Base-by-base conservation (phyloP, 2,888 invertebrate genomes). In the Dolichopus griseipennis region DNA sequence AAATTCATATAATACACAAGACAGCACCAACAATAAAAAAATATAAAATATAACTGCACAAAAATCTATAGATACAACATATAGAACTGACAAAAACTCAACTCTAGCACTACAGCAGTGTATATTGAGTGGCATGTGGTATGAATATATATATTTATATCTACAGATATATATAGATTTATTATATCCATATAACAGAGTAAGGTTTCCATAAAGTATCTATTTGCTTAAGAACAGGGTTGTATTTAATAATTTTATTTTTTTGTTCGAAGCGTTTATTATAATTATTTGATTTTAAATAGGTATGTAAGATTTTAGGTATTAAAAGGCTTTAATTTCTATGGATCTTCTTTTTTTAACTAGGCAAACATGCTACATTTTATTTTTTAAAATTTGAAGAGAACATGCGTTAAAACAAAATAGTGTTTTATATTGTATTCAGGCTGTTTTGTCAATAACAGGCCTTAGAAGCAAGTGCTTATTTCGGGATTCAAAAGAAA, bases 1-100 rank as follows among this genome's bases (percentile, higher is more conserved):
- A 52, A 52, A 52, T 52, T 52, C 52, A 52, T 52, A 52, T 52
- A 52, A 52, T 52, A 52, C 52, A 52, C 52, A 52, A 52, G 52
- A 52, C 52, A 52, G 52, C 52, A 52, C 52, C 52, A 52, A 52
- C 52, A 52, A 52, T 52, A 52, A 12, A 52, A 52, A 52, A 52
- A 52, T 6, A 18, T 52, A 52, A 18, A 41, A n/a, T 18, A 52
- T 52, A 52, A 18, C 15, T 52, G 52, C 27, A 27, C 27, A 52
- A 52, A 52, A 52, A 18, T 52, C 52, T 52, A 52, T n/a, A 52
- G n/a, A n/a, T 52, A 52, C n/a, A 52, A 52, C 18, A 52, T 52
- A 52, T 52, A 52, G 15, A 9, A 52, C 52, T 52, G 52, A 52
- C 52, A 52, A 52, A 52, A 52, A 52, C 52, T 52, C 52, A 52